phyloP scores from a whole-genome alignment of 2,113 vertebrate genomes.

The Isichthys henryi region DNA sequence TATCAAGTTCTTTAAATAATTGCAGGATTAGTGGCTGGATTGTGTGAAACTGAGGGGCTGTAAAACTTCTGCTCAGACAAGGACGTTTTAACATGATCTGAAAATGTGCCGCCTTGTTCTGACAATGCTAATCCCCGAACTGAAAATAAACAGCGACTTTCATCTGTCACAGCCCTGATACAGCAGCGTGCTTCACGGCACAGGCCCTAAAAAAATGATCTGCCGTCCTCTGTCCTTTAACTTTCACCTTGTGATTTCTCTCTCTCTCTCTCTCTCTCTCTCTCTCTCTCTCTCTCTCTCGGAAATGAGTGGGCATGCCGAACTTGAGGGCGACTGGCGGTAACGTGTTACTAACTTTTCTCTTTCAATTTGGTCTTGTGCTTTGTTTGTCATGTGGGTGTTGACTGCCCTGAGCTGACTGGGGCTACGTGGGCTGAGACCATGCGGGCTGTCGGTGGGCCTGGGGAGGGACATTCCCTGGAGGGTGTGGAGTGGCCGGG shows the following conservation, averaged over 20 bases:
- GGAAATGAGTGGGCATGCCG: not conserved
- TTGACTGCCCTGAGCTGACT: not conserved
- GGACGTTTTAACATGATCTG: not conserved
- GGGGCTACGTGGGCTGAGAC: not conserved
- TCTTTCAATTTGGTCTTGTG: not conserved
- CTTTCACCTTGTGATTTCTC: not conserved
- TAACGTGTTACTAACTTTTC: not conserved
- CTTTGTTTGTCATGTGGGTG: too few relatives aligned
- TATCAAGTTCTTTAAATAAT: not conserved
- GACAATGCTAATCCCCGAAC: not conserved
- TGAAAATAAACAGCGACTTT: not conserved
- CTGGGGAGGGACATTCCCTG: not conserved
- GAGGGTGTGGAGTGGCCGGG: not conserved
- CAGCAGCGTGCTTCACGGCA: not conserved
- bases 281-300: not conserved
- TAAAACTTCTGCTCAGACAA: not conserved
- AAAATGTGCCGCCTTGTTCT: not conserved
- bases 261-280: not conserved
- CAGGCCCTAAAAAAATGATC: not conserved
- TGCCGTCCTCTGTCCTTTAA: not conserved
- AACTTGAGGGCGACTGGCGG: not conserved
- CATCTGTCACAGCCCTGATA: not conserved
- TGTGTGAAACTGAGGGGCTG: not conserved
- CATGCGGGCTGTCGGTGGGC: not conserved
- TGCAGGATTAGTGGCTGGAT: not conserved